Evolutionary conservation across 2,113 vertebrate species (phyloP).

Genomic region (Crotalus viridis): DNA sequence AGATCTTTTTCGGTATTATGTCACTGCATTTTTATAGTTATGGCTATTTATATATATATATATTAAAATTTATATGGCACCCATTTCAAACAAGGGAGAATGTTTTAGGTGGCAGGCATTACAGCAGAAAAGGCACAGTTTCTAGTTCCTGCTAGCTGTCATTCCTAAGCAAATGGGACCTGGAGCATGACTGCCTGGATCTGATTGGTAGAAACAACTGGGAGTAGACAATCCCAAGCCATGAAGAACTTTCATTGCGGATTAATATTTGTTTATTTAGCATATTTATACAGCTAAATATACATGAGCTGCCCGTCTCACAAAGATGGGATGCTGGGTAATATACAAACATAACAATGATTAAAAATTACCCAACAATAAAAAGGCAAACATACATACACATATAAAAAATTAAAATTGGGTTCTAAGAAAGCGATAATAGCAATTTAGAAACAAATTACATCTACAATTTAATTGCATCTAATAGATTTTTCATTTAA

Average conservation of each 20-base stretch:
- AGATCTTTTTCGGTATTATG: background rate
- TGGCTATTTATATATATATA: background rate
- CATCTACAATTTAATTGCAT: background rate
- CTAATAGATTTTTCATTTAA: background rate
- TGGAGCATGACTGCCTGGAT: too few species aligned
- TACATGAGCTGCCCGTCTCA: background rate
- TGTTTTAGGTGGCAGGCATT: too few species aligned
- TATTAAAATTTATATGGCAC: too few species aligned
- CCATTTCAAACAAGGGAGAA: too few species aligned
- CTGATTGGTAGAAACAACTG: too few species aligned
- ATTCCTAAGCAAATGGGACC: too few species aligned
- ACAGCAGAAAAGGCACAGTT: too few species aligned
- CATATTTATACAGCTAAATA: background rate
- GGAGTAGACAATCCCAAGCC: too few species aligned
- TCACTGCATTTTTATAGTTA: background rate
- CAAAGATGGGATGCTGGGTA: background rate
- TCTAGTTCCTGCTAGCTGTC: too few species aligned
- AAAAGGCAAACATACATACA: background rate
- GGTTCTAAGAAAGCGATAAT: background rate
- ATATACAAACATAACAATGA: background rate
- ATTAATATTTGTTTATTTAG: background rate
- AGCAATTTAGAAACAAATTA: background rate
- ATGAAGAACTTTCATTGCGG: too few species aligned
- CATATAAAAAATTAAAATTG: background rate
- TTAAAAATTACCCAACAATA: background rate